phyloP scores from a whole-genome alignment of 2,888 invertebrate genomes.

The Entomobrya multifasciata region DNA sequence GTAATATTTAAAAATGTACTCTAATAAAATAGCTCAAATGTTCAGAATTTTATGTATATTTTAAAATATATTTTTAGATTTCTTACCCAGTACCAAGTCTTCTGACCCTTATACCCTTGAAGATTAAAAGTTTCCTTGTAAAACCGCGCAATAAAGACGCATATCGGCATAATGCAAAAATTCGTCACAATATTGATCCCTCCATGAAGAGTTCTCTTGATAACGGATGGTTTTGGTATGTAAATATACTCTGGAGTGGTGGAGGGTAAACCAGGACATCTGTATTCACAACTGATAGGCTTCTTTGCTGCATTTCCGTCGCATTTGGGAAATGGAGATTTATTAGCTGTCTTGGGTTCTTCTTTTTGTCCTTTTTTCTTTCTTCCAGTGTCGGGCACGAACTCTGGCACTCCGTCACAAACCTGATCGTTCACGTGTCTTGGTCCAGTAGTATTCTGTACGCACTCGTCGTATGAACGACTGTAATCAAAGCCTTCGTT shows the following conservation, averaged over 20 bases:
- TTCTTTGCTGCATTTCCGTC: slow-evolving; percentile 8
- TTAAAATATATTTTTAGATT: no score
- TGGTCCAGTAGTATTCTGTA: slow-evolving; percentile 22
- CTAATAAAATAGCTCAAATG: background rate
- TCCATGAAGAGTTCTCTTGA: slow-evolving; percentile 67
- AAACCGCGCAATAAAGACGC: slow-evolving; percentile 69
- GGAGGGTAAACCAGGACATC: slow-evolving; percentile 14
- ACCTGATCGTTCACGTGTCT: slow-evolving; percentile 17
- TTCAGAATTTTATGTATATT: no score
- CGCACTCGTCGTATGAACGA: slow-evolving; percentile 53
- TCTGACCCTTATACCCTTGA: slow-evolving; percentile 59
- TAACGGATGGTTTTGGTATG: background rate
- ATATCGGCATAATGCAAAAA: slow-evolving; percentile 71
- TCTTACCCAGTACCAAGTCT: slow-evolving; percentile 72
- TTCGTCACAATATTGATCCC: slow-evolving; percentile 70
- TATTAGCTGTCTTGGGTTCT: background rate
- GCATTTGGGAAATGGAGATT: slow-evolving; percentile 13
- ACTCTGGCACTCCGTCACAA: slow-evolving; percentile 45
- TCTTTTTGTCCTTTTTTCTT: background rate
- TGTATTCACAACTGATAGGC: background rate
- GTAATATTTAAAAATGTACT: background rate
- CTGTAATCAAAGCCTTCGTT: slow-evolving; percentile 50
- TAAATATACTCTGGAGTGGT: background rate
- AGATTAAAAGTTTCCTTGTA: slow-evolving; percentile 73
- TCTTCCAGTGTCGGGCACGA: background rate